A percentile compares a stretch with the other conserved stretches of the same genome.
Conservation (phyloP, 2,797 vertebrate species). For the Bovichtus variegatus region DNA sequence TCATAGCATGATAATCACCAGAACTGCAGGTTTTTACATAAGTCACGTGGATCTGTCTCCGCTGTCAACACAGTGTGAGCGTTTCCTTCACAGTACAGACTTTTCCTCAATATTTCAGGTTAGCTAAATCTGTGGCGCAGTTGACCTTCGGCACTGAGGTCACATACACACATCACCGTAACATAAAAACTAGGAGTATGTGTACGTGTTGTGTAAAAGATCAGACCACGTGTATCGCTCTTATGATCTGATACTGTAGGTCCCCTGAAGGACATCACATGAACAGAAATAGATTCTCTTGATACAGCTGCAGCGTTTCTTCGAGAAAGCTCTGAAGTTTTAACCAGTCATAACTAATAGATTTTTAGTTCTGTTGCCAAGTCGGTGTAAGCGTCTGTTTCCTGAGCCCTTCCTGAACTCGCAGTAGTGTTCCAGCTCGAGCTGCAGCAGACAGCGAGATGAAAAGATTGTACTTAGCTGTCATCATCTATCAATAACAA, state of each 20-base stretch:
- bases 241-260: slow-evolving; percentile 7
- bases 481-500: slow-evolving; percentile 49
- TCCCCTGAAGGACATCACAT: slow-evolving; percentile 16
- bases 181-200: not conserved
- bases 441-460: slow-evolving; percentile 6
- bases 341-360: slow-evolving; percentile 19
- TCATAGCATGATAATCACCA: slow-evolving; percentile 10
- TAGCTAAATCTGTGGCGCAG: not conserved
- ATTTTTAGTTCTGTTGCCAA: slow-evolving; percentile 7
- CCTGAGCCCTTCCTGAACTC: not conserved
- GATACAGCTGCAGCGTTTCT: not conserved
- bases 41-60: not conserved
- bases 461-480: slow-evolving; percentile 38
- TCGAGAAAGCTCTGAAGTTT: not conserved
- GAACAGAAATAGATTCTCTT: slow-evolving; percentile 1
- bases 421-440: not conserved
- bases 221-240: slow-evolving; percentile 9
- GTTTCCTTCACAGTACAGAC: not conserved
- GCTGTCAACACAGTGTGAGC: not conserved
- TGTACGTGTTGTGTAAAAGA: not conserved
- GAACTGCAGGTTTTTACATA: not conserved
- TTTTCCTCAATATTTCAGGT: not conserved
- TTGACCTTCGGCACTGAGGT: not conserved
- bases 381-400: not conserved
- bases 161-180: not conserved